Base-by-base conservation (phyloP, 2,113 vertebrate genomes). In the Speoplatyrhinus poulsoni region DNA sequence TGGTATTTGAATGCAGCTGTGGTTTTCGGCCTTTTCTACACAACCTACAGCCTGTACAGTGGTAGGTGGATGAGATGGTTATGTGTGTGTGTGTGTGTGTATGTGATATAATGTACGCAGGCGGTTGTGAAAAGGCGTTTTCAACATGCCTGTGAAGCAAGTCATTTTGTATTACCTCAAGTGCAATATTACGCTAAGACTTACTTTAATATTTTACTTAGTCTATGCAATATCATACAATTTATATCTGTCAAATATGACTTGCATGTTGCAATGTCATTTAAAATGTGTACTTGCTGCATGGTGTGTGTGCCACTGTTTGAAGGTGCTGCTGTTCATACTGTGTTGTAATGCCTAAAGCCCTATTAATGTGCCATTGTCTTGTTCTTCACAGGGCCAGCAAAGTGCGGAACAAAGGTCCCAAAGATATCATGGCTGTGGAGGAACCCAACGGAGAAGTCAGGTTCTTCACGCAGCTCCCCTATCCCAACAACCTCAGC, bases 21-120 rank as follows among this genome's bases (percentile, higher is more conserved):
- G 98, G 98, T 69, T 99, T 96, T 82, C 93, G 98, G 59, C 98
- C 98, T 1, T 99, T 99, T 85, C 84, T 99, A 56, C 97, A 99
- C 76, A 97, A 98, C 72, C 93, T 98, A 3, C 97, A 99, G 72
- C 98, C 98, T 0, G 96, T 99, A 76, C 95, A 96, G 70, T 99
- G 97, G 98, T 99, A 88, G 92, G 85, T 72, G 8, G 9, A 64
- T 12, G 13, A 58, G 16, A 26, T 26, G 26, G 26, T 26, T 26
- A 26, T 2, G 2, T 2, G 2, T 2, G 19, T 19, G 1, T 1
- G n/a, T n/a, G n/a, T 19, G 26, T 26, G 12, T 9, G 12, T 56
- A 66, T 19, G 36, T 12, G 6, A 4, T 17, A 12, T 0, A 5
- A 15, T 12, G 7, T 17, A n/a, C 48, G 48, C 48, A 49, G 3